phyloP scores from a whole-genome alignment of 2,888 invertebrate species.

The Limenitis camilla region DNA sequence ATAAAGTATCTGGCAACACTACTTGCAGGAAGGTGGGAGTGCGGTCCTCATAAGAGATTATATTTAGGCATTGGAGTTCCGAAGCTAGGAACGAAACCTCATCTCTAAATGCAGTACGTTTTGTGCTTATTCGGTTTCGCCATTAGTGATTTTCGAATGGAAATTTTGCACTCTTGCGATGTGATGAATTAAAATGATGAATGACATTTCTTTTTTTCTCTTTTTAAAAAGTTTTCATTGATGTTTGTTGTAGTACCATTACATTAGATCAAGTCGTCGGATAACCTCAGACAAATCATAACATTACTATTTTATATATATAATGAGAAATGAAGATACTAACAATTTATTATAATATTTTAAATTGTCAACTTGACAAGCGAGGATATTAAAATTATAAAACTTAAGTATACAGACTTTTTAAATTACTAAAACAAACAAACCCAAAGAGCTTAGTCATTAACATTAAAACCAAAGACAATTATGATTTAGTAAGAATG shows the following conservation, averaged over 20 bases:
- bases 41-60: slow-evolving; percentile 29
- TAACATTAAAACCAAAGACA: background rate
- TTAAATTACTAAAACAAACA: too few relatives aligned
- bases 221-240: background rate
- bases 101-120: slow-evolving; percentile 11
- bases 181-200: slow-evolving; percentile 1
- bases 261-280: too few relatives aligned
- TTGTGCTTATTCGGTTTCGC: slow-evolving; percentile 4
- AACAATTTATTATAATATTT: too few relatives aligned
- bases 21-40: slow-evolving; percentile 30
- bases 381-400: too few relatives aligned
- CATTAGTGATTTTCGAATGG: slow-evolving; percentile 10
- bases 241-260: too few relatives aligned
- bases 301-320: too few relatives aligned
- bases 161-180: background rate
- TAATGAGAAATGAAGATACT: too few relatives aligned
- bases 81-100: background rate
- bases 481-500: background rate
- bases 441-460: too few relatives aligned
- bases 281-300: too few relatives aligned
- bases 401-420: too few relatives aligned
- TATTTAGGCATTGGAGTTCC: slow-evolving; percentile 18
- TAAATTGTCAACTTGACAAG: too few relatives aligned
- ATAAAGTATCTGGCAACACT: slow-evolving; percentile 1
- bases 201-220: background rate